Conservation (phyloP, 2,888 invertebrate genomes). For the Diloba caeruleocephala region DNA sequence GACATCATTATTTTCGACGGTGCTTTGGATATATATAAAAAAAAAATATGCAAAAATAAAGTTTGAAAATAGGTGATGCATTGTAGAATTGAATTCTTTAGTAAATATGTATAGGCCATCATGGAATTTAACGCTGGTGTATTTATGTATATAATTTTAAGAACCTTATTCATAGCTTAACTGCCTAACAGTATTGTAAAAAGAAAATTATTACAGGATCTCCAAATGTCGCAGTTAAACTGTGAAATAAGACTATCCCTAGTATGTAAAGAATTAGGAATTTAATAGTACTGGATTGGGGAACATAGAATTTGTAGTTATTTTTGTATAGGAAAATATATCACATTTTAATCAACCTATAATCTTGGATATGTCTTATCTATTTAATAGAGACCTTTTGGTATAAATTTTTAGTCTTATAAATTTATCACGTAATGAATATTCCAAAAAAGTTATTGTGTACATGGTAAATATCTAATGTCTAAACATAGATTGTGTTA, state of each 20-base stretch:
- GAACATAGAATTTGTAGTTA: conserved; percentile 71
- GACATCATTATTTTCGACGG: conserved; percentile 48
- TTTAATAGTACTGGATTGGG: conserved; percentile 62
- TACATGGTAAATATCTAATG: conserved; percentile 4
- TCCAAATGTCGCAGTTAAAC: conserved; percentile 48
- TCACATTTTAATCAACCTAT: conserved; percentile 28
- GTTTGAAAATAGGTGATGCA: conserved; percentile 63
- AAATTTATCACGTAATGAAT: conserved; percentile 12
- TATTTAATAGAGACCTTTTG: conserved; percentile 43
- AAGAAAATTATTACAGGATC: conserved; percentile 22
- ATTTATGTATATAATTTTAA: conserved; percentile 5
- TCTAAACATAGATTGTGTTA: conserved; percentile 4
- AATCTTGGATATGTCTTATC: conserved; percentile 37
- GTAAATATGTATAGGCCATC: conserved; percentile 13
- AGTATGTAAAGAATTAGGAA: conserved; percentile 44
- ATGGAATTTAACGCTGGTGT: conserved; percentile 10
- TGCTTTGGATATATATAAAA: conserved; percentile 48
- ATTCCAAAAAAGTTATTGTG: conserved; percentile 2
- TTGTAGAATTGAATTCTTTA: conserved; percentile 66
- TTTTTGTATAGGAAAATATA: conserved; percentile 60
- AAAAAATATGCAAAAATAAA: conserved; percentile 37
- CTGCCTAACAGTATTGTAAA: conserved; percentile 37
- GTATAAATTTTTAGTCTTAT: conserved; percentile 39
- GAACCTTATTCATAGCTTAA: conserved; percentile 47
- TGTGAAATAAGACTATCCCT: conserved; percentile 46